phyloP scores from a whole-genome alignment of 2,113 vertebrate genomes.

The Seriola rivoliana region DNA sequence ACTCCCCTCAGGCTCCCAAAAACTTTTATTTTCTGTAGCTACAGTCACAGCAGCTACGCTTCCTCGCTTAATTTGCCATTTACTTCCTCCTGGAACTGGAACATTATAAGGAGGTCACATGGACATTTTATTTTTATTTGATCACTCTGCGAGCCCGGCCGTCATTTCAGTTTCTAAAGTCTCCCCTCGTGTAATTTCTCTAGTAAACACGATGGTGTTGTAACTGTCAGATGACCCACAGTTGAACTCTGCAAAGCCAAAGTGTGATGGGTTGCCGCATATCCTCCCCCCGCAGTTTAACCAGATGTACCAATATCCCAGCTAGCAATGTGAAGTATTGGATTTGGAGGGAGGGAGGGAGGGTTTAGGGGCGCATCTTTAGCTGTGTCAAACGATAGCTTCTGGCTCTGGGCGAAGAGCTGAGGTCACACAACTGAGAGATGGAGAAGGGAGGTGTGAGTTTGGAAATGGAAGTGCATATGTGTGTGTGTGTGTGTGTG shows the following conservation, averaged over 20 bases:
- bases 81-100: constrained; percentile 54
- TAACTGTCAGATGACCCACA: constrained; percentile 62
- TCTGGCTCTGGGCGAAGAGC: constrained; percentile 63
- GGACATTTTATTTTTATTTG: constrained; percentile 39
- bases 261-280: constrained; percentile 53
- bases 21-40: constrained; percentile 14
- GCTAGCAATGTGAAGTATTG: constrained; percentile 87
- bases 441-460: constrained; percentile 56
- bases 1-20: constrained; percentile 51
- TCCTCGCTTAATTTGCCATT: constrained; percentile 24
- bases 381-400: constrained; percentile 75
- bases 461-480: constrained; percentile 63
- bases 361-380: constrained; percentile 56
- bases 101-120: constrained; percentile 27
- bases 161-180: constrained; percentile 35
- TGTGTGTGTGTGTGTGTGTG: constrained; percentile 42
- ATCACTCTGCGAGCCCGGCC: neutral
- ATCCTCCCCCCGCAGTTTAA: constrained; percentile 52
- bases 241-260: constrained; percentile 70
- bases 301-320: constrained; percentile 82
- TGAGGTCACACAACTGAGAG: constrained; percentile 48
- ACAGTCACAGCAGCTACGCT: constrained; percentile 19
- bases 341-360: constrained; percentile 62
- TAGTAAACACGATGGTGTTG: constrained; percentile 38
- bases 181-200: constrained; percentile 45